Evolutionary conservation across 2,797 vertebrate genomes (phyloP).

Genomic region (Threskiornis aethiopicus): DNA sequence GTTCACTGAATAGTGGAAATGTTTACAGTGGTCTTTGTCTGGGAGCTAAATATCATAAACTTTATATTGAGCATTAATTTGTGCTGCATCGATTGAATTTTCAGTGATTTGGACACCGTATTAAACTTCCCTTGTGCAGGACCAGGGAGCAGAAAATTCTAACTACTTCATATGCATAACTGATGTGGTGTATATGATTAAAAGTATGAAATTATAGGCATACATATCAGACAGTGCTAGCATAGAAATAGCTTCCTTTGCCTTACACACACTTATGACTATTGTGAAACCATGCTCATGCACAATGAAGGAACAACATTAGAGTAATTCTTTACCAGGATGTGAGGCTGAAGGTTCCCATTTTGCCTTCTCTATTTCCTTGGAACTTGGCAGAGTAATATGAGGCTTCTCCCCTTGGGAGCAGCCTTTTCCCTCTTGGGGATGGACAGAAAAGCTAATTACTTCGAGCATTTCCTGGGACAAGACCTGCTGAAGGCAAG

Average conservation of each 20-base stretch:
- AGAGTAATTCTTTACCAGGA: not conserved
- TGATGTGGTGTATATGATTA: slow-evolving; percentile 35
- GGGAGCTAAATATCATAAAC: slow-evolving; percentile 55
- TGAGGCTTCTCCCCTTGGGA: not conserved
- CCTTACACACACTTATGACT: not conserved
- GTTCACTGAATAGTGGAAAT: slow-evolving; percentile 45
- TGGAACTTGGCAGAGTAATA: not conserved
- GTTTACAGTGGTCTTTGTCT: slow-evolving; percentile 42
- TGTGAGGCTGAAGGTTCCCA: not conserved
- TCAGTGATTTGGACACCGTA: slow-evolving; percentile 48
- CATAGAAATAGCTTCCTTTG: not conserved
- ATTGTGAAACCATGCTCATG: not conserved
- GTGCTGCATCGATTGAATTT: slow-evolving; percentile 59
- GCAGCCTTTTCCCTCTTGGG: not conserved
- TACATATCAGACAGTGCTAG: not conserved
- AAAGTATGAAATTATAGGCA: slow-evolving; percentile 27
- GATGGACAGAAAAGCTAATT: not conserved
- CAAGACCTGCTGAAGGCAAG: not conserved
- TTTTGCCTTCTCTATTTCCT: not conserved
- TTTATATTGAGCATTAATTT: slow-evolving; percentile 65
- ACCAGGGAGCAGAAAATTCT: slow-evolving; percentile 48
- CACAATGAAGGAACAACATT: not conserved
- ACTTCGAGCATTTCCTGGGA: not conserved
- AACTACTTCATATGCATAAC: slow-evolving; percentile 24
- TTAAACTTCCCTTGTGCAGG: slow-evolving; percentile 36